Percentiles rank a stretch among this genome's conserved stretches.
phyloP scores from a whole-genome alignment of 2,888 invertebrate species.

The Epirrhoe tristata region DNA sequence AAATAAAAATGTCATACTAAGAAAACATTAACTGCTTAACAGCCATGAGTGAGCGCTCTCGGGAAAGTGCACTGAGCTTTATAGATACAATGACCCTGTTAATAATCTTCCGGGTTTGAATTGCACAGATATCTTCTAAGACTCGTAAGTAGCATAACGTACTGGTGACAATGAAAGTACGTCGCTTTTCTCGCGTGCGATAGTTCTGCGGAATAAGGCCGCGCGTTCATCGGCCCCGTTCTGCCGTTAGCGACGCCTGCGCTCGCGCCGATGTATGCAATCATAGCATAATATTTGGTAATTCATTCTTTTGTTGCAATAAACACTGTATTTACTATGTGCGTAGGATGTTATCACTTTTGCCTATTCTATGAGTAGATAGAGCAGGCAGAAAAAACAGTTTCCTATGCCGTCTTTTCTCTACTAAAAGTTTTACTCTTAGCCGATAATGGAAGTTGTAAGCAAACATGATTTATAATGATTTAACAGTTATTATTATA shows the following conservation, averaged over 20 bases:
- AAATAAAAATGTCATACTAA: not conserved
- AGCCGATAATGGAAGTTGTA: no score
- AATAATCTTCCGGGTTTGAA: constrained; percentile 24
- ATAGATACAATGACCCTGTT: constrained; percentile 4
- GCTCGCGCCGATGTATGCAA: constrained; percentile 41
- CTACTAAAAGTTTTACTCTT: not conserved
- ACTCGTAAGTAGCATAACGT: constrained; percentile 43
- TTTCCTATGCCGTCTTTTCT: not conserved
- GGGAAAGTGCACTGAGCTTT: constrained; percentile 5
- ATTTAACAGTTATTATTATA: no score
- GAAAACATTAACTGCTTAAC: not conserved
- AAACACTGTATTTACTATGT: constrained; percentile 7
- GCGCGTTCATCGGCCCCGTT: constrained; percentile 82
- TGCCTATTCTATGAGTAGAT: not conserved
- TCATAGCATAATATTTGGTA: constrained; percentile 42
- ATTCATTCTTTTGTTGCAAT: constrained; percentile 28
- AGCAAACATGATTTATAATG: no score
- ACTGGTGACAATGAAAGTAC: constrained; percentile 83
- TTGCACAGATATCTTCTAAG: constrained; percentile 24
- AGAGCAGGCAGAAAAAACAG: not conserved
- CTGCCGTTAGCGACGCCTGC: constrained; percentile 67
- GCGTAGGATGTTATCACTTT: not conserved
- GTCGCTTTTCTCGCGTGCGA: constrained; percentile 79
- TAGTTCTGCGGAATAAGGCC: constrained; percentile 82
- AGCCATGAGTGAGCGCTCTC: not conserved